Percentiles rank a stretch among this genome's conserved stretches.
These are phyloP conservation scores for Orchestia grillus DNA, from an alignment of 1,140 invertebrate genomes.

Conservation along the genomic window DNA sequence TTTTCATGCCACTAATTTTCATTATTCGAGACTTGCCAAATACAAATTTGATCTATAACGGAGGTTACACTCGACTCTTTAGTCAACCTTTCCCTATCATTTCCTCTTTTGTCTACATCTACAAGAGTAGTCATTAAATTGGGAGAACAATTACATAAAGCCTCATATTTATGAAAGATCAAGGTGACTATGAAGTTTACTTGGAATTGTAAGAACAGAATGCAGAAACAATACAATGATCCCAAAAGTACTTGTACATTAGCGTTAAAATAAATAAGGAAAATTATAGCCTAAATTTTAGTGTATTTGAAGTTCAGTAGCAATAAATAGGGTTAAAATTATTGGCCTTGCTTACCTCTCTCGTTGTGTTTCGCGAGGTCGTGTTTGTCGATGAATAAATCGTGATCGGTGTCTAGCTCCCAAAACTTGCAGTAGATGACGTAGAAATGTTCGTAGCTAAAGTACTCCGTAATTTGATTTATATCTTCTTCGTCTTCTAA, in stretches of 20 bases:
- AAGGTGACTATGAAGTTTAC: neutral
- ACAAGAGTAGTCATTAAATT: neutral
- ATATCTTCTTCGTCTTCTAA: slow-evolving; percentile 93
- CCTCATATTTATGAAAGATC: neutral
- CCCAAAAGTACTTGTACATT: neutral
- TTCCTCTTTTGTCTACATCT: neutral
- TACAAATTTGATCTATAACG: too few species aligned
- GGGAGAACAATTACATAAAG: neutral
- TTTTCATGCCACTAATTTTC: too few species aligned
- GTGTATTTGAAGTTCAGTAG: neutral
- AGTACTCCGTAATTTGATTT: slow-evolving; percentile 95
- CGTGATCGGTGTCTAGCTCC: slow-evolving; percentile 98
- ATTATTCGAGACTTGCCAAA: too few species aligned
- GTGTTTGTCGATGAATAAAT: slow-evolving; percentile 92
- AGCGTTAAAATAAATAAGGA: neutral
- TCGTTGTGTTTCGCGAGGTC: slow-evolving; percentile 96
- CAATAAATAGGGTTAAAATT: neutral
- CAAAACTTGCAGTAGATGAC: slow-evolving; percentile 99
- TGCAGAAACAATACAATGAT: neutral
- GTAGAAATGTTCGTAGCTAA: slow-evolving; percentile 99
- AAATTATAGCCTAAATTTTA: neutral
- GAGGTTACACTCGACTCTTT: too few species aligned
- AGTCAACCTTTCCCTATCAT: too few species aligned
- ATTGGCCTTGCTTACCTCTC: slow-evolving; percentile 79
- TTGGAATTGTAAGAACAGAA: neutral